Percentiles rank a stretch among this genome's conserved stretches.
These are phyloP conservation scores for Actinia equina DNA, from an alignment of 64 coral and sea anemone species.

Conservation along the genomic window DNA sequence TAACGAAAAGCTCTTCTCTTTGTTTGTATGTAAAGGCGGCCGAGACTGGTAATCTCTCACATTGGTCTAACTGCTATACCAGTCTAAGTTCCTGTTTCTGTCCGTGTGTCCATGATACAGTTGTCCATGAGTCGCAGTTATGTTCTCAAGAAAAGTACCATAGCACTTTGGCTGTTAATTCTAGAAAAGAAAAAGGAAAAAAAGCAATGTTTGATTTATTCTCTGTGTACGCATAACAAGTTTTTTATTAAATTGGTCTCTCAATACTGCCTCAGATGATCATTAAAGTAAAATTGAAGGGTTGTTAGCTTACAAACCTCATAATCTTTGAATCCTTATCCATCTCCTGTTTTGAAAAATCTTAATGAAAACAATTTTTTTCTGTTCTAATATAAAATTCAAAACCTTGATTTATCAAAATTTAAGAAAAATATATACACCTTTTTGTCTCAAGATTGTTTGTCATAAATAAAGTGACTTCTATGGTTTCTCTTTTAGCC, in stretches of 20 bases:
- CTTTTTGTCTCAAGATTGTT: too few relatives aligned
- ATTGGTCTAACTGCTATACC: neutral
- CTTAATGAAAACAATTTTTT: too few relatives aligned
- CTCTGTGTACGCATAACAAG: conserved; percentile 6
- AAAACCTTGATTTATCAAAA: too few relatives aligned
- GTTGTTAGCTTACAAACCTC: too few relatives aligned
- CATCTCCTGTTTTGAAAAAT: too few relatives aligned
- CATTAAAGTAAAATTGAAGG: too few relatives aligned
- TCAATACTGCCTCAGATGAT: neutral
- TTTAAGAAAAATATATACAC: too few relatives aligned
- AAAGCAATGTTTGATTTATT: neutral
- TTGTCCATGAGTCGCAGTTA: conserved; percentile 10
- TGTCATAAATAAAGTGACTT: too few relatives aligned
- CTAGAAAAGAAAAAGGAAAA: neutral
- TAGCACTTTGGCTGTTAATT: neutral
- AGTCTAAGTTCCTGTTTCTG: conserved; percentile 14
- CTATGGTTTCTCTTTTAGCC: too few relatives aligned
- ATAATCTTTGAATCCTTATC: too few relatives aligned
- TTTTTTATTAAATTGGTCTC: conserved; percentile 9
- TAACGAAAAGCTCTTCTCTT: conserved; percentile 1
- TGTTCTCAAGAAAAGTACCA: conserved; percentile 11
- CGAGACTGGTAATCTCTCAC: conserved; percentile 9
- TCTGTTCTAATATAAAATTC: too few relatives aligned
- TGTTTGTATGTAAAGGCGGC: conserved; percentile 24
- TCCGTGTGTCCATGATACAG: neutral